These are phyloP conservation scores for Phrynosoma platyrhinos DNA, from an alignment of 2,113 vertebrate species.

Conservation along the genomic window DNA sequence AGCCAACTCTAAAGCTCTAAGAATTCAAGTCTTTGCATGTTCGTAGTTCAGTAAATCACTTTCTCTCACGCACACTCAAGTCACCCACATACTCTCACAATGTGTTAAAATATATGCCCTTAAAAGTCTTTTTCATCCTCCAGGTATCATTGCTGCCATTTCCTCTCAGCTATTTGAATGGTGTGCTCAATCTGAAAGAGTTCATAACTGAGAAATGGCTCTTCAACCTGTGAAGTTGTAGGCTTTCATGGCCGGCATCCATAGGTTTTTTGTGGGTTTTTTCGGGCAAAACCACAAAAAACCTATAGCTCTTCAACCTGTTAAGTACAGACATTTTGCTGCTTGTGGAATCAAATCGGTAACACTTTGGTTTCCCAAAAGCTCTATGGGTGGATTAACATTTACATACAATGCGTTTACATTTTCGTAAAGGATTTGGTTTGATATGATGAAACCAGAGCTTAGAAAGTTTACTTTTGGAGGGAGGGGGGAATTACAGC, in stretches of 20 bases:
- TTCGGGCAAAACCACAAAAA: no score
- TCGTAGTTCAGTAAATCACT: not conserved
- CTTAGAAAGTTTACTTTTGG: no score
- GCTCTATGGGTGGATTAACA: not conserved
- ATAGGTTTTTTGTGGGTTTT: no score
- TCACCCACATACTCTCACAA: no score
- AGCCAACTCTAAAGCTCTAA: not conserved
- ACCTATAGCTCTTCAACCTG: not conserved
- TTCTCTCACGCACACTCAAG: no score
- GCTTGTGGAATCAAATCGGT: not conserved
- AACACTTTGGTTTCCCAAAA: not conserved
- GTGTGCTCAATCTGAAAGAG: not conserved
- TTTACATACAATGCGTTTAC: no score
- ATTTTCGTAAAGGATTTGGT: constrained; percentile 1
- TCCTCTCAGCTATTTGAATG: not conserved
- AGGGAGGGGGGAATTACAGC: no score
- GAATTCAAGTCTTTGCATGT: not conserved
- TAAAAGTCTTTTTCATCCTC: not conserved
- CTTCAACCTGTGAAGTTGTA: not conserved
- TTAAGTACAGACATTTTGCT: not conserved
- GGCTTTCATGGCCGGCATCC: no score
- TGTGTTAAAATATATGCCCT: not conserved
- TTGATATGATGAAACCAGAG: not conserved
- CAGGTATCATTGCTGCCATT: not conserved
- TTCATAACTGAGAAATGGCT: not conserved